These are phyloP conservation scores for Drosophila melanosoma DNA, from an alignment of 2,888 invertebrate species.

Conservation along the genomic window DNA sequence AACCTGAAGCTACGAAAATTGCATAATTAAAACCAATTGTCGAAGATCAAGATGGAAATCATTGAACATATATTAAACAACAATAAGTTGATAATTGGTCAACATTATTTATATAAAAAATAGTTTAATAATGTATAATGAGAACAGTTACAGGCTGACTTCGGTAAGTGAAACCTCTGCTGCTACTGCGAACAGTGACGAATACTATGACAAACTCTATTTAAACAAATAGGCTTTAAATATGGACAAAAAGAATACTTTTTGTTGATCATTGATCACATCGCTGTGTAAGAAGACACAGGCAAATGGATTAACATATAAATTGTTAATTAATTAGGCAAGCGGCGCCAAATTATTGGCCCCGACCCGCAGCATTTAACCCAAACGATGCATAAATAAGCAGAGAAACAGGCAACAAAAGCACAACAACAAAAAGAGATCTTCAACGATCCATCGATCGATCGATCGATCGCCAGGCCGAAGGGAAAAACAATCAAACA, in stretches of 20 bases:
- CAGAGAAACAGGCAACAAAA: constrained; percentile 17
- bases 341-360: constrained; percentile 75
- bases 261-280: constrained; percentile 51
- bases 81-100: constrained; percentile 15
- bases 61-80: constrained; percentile 6
- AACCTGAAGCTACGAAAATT: not conserved
- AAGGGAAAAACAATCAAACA: constrained; percentile 74
- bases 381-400: constrained; percentile 56
- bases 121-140: not conserved
- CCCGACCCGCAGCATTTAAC: constrained; percentile 56
- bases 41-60: constrained; percentile 20
- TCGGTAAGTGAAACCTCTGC: constrained; percentile 49
- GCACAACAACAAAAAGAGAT: constrained; percentile 34
- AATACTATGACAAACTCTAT: constrained; percentile 27
- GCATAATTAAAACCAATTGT: not conserved
- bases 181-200: constrained; percentile 47
- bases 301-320: constrained; percentile 76
- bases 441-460: constrained; percentile 48
- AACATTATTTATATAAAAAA: constrained; percentile 34
- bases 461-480: constrained; percentile 55
- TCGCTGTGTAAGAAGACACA: constrained; percentile 35
- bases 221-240: constrained; percentile 12
- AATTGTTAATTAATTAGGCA: constrained; percentile 77
- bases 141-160: not conserved
- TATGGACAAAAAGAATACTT: constrained; percentile 11